Conservation (phyloP, 2,113 vertebrate species). For the Aplodontia rufa region DNA sequence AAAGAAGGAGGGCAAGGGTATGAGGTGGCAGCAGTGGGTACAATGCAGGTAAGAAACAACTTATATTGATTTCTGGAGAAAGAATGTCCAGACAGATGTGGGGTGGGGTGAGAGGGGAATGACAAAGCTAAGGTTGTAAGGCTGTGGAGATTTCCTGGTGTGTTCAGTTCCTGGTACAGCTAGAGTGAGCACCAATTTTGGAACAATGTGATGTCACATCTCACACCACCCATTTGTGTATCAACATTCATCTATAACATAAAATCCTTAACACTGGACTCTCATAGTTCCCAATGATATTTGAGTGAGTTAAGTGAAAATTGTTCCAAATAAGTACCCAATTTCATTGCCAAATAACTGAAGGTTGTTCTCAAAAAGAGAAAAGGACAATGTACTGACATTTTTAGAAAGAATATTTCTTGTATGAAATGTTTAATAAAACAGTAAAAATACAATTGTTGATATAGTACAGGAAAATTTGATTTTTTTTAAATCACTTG, state of each 20-base stretch:
- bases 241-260: neutral
- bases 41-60: neutral
- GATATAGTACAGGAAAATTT: neutral
- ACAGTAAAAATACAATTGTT: neutral
- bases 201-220: neutral
- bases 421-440: constrained; percentile 18
- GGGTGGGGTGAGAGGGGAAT: rapidly evolving
- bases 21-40: neutral
- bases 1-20: neutral
- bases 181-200: neutral
- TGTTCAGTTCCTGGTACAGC: neutral
- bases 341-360: neutral
- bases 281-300: neutral
- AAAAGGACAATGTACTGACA: neutral
- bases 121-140: neutral
- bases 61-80: neutral
- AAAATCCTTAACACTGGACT: neutral
- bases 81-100: neutral
- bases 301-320: neutral
- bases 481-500: neutral
- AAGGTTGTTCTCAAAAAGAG: neutral
- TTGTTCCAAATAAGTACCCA: neutral
- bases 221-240: neutral
- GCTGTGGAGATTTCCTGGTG: neutral
- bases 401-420: neutral